These are phyloP conservation scores for Mormyrus iriodes DNA, from an alignment of 2,113 vertebrate genomes.

Conservation along the genomic window DNA sequence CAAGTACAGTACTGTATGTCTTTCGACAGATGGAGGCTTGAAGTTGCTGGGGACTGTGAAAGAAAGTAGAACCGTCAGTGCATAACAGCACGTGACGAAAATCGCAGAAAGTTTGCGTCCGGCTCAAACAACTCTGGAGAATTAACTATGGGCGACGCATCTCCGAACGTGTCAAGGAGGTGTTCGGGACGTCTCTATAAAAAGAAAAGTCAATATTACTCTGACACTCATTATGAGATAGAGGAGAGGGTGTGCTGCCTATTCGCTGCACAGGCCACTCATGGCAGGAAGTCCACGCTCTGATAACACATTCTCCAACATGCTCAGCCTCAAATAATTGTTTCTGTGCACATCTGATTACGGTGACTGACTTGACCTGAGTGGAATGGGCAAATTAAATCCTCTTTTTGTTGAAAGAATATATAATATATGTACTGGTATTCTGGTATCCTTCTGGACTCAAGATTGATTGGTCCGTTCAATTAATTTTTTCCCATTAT, in stretches of 20 bases:
- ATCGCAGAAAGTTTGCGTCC: background rate
- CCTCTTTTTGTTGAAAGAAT: conserved; percentile 32
- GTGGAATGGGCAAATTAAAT: conserved; percentile 36
- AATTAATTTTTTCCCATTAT: background rate
- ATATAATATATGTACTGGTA: conserved; percentile 24
- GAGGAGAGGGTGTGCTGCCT: background rate
- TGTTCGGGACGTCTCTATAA: conserved; percentile 10
- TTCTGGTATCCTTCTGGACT: background rate
- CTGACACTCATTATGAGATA: conserved; percentile 1
- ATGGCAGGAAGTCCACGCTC: conserved; percentile 14
- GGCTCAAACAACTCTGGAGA: background rate
- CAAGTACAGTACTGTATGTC: background rate
- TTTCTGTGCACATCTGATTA: conserved; percentile 39
- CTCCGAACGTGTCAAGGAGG: background rate
- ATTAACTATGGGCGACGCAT: background rate
- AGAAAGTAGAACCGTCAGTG: background rate
- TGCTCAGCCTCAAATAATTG: conserved; percentile 42
- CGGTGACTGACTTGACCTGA: conserved; percentile 36
- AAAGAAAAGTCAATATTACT: conserved; percentile 24
- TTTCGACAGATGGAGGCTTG: background rate
- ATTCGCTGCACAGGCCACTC: background rate
- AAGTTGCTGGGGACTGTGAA: background rate
- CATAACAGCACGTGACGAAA: background rate
- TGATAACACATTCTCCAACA: conserved; percentile 21
- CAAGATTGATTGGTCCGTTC: background rate